Evolutionary conservation across 2,797 vertebrate species (phyloP).

Genomic region (Philypnodon macrostomus): DNA sequence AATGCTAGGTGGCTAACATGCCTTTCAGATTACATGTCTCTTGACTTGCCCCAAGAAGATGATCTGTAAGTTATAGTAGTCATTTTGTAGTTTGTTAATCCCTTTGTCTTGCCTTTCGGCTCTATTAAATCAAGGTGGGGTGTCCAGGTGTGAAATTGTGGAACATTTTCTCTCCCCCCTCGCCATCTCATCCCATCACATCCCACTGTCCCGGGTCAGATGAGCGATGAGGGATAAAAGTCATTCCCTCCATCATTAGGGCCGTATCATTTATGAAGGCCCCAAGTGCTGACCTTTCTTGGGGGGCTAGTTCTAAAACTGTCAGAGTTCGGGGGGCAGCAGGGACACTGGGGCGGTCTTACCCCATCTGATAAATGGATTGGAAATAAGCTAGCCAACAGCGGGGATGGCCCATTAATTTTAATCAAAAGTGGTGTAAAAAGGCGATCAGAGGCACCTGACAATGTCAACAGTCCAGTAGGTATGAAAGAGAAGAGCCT

Average conservation of each 20-base stretch:
- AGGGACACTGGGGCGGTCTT: constrained; percentile 80
- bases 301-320: constrained; percentile 83
- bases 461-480: constrained; percentile 90
- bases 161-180: constrained; percentile 7
- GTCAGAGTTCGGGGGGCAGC: constrained; percentile 76
- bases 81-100: constrained; percentile 9
- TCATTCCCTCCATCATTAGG: constrained; percentile 81
- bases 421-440: constrained; percentile 97
- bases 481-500: constrained; percentile 79
- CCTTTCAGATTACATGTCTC: no score
- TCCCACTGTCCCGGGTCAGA: constrained; percentile 64
- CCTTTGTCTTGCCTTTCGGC: constrained; percentile 24
- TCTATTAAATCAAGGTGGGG: constrained; percentile 51
- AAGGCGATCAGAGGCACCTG: constrained; percentile 86
- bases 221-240: constrained; percentile 73
- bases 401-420: constrained; percentile 95
- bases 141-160: constrained; percentile 68
- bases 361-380: constrained; percentile 91
- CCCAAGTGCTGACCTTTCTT: constrained; percentile 85
- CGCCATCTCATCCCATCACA: constrained; percentile 34
- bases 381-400: constrained; percentile 92
- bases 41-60: no score
- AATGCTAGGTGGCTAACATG: no score
- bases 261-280: constrained; percentile 81
- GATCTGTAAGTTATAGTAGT: background rate